These are phyloP conservation scores for Balearica regulorum DNA, from an alignment of 2,797 vertebrate species.

Conservation along the genomic window DNA sequence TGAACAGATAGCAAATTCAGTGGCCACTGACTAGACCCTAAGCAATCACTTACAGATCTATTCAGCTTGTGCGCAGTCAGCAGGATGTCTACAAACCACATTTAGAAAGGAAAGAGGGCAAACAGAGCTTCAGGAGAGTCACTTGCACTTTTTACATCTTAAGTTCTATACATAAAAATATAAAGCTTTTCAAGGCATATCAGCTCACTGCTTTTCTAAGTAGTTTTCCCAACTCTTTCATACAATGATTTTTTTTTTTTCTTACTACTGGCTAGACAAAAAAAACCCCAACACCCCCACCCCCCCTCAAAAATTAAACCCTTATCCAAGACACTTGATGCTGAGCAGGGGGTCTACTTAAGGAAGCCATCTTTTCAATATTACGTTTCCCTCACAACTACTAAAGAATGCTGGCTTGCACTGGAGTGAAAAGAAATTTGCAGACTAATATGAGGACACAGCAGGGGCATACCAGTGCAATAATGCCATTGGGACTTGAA, in stretches of 20 bases:
- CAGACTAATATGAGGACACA: background rate
- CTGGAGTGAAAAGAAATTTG: background rate
- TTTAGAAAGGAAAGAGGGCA: background rate
- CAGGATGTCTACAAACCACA: background rate
- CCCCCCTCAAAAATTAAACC: background rate
- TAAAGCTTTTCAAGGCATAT: background rate
- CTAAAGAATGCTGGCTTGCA: background rate
- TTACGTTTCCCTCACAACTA: background rate
- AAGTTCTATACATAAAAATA: background rate
- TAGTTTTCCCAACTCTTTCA: background rate
- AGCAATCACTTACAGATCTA: background rate
- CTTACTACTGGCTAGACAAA: background rate
- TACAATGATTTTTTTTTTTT: background rate
- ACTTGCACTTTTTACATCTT: background rate
- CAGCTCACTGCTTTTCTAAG: background rate
- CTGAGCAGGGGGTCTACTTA: background rate
- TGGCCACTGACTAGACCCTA: no score
- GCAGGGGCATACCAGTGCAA: background rate
- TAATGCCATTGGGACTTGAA: background rate
- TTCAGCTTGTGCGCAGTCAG: background rate
- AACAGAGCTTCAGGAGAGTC: background rate
- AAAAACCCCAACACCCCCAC: fast-evolving
- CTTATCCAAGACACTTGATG: background rate
- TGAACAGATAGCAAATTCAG: background rate
- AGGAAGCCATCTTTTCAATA: background rate